Percentiles rank a stretch among this genome's conserved stretches.
Conservation (phyloP, 2,888 invertebrate genomes). For the Aleiodes leptofemur region DNA sequence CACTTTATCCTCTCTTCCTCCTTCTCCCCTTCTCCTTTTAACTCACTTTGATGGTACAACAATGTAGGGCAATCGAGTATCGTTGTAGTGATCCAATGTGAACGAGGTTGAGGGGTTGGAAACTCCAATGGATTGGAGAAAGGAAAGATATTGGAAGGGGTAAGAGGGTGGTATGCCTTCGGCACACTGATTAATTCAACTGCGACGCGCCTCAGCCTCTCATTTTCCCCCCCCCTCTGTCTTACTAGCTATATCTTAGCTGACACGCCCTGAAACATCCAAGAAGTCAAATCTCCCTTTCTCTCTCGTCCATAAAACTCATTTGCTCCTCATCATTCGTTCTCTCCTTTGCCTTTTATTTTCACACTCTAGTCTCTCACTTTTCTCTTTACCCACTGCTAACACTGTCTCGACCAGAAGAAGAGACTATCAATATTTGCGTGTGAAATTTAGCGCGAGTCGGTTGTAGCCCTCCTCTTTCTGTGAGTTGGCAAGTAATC, state of each 20-base stretch:
- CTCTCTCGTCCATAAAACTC: background rate
- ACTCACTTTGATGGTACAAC: conserved; percentile 15
- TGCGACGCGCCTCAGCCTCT: conserved; percentile 38
- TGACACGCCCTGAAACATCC: conserved; percentile 45
- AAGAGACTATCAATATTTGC: conserved; percentile 49
- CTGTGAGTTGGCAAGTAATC: conserved; percentile 36
- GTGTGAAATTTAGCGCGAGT: conserved; percentile 44
- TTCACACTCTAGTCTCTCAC: conserved; percentile 1
- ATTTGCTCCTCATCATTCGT: background rate
- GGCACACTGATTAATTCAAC: conserved; percentile 44
- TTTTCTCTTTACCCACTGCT: background rate
- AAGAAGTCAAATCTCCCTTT: conserved; percentile 24
- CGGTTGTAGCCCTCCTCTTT: conserved; percentile 7
- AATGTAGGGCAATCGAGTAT: conserved; percentile 34
- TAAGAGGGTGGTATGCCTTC: conserved; percentile 14
- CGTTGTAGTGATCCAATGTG: conserved; percentile 35
- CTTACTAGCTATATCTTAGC: conserved; percentile 47
- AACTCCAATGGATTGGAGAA: conserved; percentile 25
- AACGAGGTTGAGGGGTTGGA: conserved; percentile 14
- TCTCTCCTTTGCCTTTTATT: background rate
- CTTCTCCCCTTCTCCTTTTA: background rate
- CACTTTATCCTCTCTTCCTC: background rate
- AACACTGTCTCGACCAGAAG: conserved; percentile 26
- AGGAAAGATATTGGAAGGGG: background rate
- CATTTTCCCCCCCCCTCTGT: conserved; percentile 22